A percentile compares a stretch with the other conserved stretches of the same genome.
phyloP scores from a whole-genome alignment of 2,797 vertebrate genomes.

The Falco peregrinus region DNA sequence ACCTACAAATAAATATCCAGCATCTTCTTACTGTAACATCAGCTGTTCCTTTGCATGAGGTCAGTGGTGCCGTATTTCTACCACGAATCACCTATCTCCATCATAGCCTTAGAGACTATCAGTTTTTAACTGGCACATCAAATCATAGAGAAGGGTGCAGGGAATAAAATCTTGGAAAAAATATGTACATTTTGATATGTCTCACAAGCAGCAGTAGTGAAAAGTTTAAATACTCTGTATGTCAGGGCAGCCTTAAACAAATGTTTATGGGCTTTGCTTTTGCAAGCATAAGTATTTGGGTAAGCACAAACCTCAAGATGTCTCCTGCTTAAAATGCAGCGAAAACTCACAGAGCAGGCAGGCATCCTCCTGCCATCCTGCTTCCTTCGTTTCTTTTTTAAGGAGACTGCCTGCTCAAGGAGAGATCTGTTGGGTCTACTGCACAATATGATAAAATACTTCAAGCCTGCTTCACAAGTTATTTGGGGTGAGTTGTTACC shows the following conservation, averaged over 20 bases:
- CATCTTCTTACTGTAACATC: conserved; percentile 67
- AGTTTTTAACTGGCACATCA: conserved; percentile 56
- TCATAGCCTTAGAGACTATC: conserved; percentile 15
- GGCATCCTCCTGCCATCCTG: conserved; percentile 34
- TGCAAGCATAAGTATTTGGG: conserved; percentile 66
- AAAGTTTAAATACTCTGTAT: conserved; percentile 14
- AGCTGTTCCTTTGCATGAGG: conserved; percentile 70
- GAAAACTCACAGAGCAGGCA: conserved; percentile 46
- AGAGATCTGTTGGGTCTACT: conserved; percentile 36
- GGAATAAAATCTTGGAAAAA: conserved; percentile 40
- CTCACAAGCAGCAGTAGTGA: conserved; percentile 30
- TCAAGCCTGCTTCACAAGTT: neutral
- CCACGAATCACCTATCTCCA: conserved; percentile 40
- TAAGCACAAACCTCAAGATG: conserved; percentile 60
- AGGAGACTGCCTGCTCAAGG: conserved; percentile 5
- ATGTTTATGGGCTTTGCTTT: conserved; percentile 69
- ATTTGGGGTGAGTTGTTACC: neutral
- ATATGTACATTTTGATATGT: conserved; percentile 48
- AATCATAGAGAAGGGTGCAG: conserved; percentile 26
- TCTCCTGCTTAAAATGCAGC: conserved; percentile 56
- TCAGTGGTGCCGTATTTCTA: conserved; percentile 66
- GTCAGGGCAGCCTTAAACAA: conserved; percentile 69
- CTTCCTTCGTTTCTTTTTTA: neutral
- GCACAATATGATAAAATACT: neutral
- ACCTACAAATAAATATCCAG: conserved; percentile 78